Evolutionary conservation across 1,140 invertebrate genomes (phyloP).

Genomic region (Homarus americanus): DNA sequence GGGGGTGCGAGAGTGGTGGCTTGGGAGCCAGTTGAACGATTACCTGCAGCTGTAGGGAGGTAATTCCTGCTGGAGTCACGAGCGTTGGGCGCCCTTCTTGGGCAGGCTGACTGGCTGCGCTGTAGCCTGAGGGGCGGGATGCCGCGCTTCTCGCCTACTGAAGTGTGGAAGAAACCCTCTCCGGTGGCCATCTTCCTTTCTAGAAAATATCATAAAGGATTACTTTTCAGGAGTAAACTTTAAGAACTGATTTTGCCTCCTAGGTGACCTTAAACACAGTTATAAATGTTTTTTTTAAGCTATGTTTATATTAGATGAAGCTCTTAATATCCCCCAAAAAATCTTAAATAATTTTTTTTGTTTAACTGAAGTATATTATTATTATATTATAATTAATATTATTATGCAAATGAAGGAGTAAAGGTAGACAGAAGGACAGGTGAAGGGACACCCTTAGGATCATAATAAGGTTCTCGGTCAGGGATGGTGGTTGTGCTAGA

Average conservation of each 20-base stretch:
- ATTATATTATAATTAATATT: not conserved
- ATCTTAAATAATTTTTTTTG: not conserved
- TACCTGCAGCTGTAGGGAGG: not conserved
- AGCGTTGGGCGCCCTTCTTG: not conserved
- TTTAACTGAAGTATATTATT: not conserved
- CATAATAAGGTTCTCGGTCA: too few relatives aligned
- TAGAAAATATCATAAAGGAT: not conserved
- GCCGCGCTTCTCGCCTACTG: conserved; percentile 55
- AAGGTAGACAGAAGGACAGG: too few relatives aligned
- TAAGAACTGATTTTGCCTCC: not conserved
- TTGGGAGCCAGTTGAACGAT: not conserved
- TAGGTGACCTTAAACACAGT: not conserved
- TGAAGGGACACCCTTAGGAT: too few relatives aligned
- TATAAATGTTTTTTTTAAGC: not conserved
- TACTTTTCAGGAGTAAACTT: not conserved
- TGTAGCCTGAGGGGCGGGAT: conserved; percentile 56
- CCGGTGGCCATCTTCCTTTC: conserved; percentile 37
- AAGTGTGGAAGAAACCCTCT: conserved; percentile 46
- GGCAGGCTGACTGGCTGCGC: conserved; percentile 46
- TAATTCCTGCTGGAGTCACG: not conserved
- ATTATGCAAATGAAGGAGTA: too few relatives aligned
- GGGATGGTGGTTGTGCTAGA: too few relatives aligned
- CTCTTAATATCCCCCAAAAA: not conserved
- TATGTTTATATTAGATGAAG: not conserved
- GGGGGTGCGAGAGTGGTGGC: not conserved